Evolutionary conservation across 2,888 invertebrate species (phyloP).

Genomic region (Archips xylosteana): DNA sequence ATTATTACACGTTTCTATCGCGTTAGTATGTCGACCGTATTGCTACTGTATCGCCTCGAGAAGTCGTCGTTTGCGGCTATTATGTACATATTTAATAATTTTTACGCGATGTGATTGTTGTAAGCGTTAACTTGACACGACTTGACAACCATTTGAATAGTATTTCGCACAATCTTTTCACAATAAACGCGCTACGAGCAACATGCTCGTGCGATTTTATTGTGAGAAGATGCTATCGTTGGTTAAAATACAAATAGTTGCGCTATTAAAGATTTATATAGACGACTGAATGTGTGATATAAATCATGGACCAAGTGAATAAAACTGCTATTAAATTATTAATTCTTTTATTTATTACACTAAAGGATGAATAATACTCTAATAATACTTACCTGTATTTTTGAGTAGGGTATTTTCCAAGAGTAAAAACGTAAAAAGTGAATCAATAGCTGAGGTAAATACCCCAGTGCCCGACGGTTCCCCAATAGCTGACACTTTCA

Average conservation of each 20-base stretch:
- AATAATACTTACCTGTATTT: too few species aligned
- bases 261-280: slow-evolving; percentile 24
- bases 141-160: not conserved
- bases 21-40: not conserved
- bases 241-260: not conserved
- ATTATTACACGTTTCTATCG: not conserved
- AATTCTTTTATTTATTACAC: slow-evolving; percentile 47
- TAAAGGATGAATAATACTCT: not conserved
- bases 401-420: too few species aligned
- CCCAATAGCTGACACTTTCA: too few species aligned
- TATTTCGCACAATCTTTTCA: not conserved
- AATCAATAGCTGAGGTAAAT: too few species aligned
- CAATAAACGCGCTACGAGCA: not conserved
- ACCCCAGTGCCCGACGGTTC: too few species aligned
- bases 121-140: slow-evolving; percentile 16
- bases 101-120: slow-evolving; percentile 15
- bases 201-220: not conserved
- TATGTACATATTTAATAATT: slow-evolving; percentile 32
- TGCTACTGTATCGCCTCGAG: not conserved
- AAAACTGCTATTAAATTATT: slow-evolving; percentile 62
- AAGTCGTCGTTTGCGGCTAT: not conserved
- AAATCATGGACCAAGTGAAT: slow-evolving; percentile 67
- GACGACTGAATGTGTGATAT: slow-evolving; percentile 47
- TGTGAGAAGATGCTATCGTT: not conserved
- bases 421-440: too few species aligned